Percentiles rank a stretch among this genome's conserved stretches.
These are phyloP conservation scores for Steinernema scapterisci DNA, from an alignment of 2,888 invertebrate species.

Conservation along the genomic window DNA sequence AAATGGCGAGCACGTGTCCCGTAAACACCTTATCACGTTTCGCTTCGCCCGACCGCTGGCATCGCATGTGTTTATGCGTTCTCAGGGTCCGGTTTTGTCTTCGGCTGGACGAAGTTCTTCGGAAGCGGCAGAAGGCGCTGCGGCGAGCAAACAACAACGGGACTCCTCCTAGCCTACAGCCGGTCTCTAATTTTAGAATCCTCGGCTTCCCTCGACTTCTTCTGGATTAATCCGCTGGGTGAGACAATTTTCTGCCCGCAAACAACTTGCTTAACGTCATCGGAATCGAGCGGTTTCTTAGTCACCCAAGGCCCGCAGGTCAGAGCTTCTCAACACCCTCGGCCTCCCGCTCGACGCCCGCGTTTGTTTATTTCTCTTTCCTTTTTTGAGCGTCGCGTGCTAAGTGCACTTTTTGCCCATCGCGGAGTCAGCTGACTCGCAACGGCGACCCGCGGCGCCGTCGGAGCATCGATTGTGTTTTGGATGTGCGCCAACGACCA, in stretches of 20 bases:
- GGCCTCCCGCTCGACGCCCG: background rate
- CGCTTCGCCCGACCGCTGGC: slow-evolving; percentile 8
- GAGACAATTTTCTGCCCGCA: background rate
- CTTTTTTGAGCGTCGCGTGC: slow-evolving; percentile 5
- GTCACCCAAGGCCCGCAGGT: background rate
- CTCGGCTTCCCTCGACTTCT: too few species aligned
- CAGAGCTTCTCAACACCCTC: background rate
- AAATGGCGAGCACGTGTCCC: slow-evolving; percentile 19
- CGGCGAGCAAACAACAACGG: background rate
- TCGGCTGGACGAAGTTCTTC: background rate
- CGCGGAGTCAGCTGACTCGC: slow-evolving; percentile 23
- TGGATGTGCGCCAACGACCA: slow-evolving; percentile 25
- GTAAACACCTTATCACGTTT: slow-evolving; percentile 29
- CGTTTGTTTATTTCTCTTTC: slow-evolving; percentile 12
- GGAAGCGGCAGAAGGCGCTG: background rate
- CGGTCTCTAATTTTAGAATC: too few species aligned
- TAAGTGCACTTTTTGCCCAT: slow-evolving; percentile 20
- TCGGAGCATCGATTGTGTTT: slow-evolving; percentile 26
- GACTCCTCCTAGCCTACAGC: too few species aligned
- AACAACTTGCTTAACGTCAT: background rate
- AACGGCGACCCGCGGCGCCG: background rate
- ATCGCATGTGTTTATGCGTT: background rate
- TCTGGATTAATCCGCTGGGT: background rate
- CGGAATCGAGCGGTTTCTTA: background rate
- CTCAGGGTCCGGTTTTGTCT: slow-evolving; percentile 3